Evolutionary conservation across 1,140 invertebrate genomes (phyloP).

Genomic region (Zaprionus ornatus): DNA sequence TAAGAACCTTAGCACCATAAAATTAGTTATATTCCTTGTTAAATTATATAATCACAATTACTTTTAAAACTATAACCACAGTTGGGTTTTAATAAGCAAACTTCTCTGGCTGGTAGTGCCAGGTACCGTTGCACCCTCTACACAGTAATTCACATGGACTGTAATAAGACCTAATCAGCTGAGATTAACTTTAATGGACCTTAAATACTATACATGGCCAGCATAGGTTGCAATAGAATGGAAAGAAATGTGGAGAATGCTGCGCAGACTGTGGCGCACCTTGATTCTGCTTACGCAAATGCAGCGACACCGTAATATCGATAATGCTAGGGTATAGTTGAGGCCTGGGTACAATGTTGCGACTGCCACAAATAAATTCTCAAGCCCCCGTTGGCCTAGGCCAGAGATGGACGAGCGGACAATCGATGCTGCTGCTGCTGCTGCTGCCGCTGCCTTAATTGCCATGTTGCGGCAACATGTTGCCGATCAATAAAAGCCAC

Average conservation of each 20-base stretch:
- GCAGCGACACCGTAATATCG: constrained; percentile 19
- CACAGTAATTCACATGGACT: background rate
- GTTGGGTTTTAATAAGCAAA: background rate
- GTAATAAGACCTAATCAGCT: background rate
- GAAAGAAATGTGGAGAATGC: background rate
- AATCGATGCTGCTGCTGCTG: background rate
- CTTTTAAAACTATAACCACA: background rate
- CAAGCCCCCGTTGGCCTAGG: constrained; percentile 18
- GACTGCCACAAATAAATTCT: constrained; percentile 70
- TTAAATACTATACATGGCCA: background rate
- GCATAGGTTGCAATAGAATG: background rate
- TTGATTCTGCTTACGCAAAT: constrained; percentile 9
- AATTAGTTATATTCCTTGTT: background rate
- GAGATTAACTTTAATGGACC: constrained; percentile 5
- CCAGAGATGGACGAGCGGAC: constrained; percentile 15
- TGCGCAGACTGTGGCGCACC: constrained; percentile 4
- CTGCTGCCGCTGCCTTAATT: constrained; percentile 61
- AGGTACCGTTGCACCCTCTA: background rate
- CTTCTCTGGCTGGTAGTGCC: background rate
- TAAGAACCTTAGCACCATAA: background rate
- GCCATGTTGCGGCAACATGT: constrained; percentile 79
- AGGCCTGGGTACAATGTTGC: constrained; percentile 59
- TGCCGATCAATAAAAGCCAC: constrained; percentile 74
- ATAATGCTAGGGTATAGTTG: constrained; percentile 37
- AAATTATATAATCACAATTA: background rate